phyloP scores from a whole-genome alignment of 2,797 vertebrate genomes.

The Rhinatrema bivittatum region DNA sequence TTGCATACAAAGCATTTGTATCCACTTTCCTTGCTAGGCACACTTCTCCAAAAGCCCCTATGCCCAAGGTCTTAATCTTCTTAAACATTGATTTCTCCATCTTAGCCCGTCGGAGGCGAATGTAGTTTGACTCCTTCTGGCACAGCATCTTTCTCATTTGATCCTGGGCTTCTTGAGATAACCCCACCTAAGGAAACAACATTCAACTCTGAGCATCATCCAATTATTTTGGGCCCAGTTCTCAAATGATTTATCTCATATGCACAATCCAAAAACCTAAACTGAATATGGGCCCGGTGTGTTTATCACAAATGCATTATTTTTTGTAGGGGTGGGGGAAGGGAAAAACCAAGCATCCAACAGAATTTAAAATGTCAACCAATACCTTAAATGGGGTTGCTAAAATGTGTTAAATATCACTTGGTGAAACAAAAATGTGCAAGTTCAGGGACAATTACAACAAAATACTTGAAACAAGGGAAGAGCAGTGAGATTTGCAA shows the following conservation, averaged over 20 bases:
- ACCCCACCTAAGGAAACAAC: conserved; percentile 73
- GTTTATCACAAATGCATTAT: conserved; percentile 18
- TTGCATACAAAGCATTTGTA: conserved; percentile 88
- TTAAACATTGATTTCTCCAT: conserved; percentile 98
- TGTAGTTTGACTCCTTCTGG: conserved; percentile 98
- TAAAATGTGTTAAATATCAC: conserved; percentile 35
- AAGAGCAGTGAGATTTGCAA: conserved; percentile 30
- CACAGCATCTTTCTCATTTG: conserved; percentile 98
- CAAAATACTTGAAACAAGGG: conserved; percentile 25
- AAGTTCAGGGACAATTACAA: conserved; percentile 27
- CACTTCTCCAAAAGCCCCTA: conserved; percentile 94
- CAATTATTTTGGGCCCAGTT: no score
- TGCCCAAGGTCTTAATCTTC: conserved; percentile 91
- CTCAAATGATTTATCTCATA: no score
- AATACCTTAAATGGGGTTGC: conserved; percentile 3
- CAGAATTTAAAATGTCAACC: conserved; percentile 30
- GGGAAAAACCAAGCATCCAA: conserved; percentile 34
- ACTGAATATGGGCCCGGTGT: no score
- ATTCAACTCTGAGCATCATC: conserved; percentile 24
- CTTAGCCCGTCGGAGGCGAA: conserved; percentile 92
- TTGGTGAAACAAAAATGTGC: conserved; percentile 28
- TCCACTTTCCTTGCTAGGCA: conserved; percentile 91
- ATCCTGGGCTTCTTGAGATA: conserved; percentile 89
- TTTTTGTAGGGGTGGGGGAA: no score
- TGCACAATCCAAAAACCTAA: no score